A percentile compares a stretch with the other conserved stretches of the same genome.
Conservation (phyloP, 2,888 invertebrate genomes). For the Craniophora ligustri region DNA sequence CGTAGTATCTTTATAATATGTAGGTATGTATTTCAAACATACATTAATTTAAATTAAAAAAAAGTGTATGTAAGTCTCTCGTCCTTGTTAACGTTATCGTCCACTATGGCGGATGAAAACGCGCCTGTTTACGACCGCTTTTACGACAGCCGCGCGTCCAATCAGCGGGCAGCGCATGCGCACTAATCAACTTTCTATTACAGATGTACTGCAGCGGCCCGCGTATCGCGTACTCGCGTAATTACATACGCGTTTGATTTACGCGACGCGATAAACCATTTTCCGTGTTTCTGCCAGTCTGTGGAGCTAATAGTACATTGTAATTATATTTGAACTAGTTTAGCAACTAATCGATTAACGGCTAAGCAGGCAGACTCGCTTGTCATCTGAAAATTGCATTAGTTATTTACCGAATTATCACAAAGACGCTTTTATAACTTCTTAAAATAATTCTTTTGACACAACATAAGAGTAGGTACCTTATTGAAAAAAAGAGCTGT, state of each 20-base stretch:
- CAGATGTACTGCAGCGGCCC: conserved; percentile 51
- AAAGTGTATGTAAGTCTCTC: conserved; percentile 9
- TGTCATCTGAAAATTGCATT: background rate
- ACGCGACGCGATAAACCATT: conserved; percentile 39
- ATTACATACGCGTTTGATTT: conserved; percentile 63
- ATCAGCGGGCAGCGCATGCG: conserved; percentile 55
- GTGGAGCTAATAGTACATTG: conserved; percentile 14
- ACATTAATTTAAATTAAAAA: conserved; percentile 19
- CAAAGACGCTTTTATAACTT: too few species aligned
- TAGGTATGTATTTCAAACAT: background rate
- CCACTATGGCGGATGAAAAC: conserved; percentile 39
- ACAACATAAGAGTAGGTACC: too few species aligned
- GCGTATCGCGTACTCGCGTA: conserved; percentile 55
- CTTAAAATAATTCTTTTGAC: too few species aligned
- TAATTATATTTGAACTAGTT: conserved; percentile 19
- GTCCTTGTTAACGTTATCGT: conserved; percentile 64
- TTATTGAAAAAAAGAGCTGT: too few species aligned
- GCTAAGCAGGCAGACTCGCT: background rate
- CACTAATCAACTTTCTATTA: conserved; percentile 59
- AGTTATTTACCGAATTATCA: too few species aligned
- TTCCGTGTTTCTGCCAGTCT: conserved; percentile 33
- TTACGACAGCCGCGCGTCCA: conserved; percentile 54
- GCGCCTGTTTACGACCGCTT: conserved; percentile 49
- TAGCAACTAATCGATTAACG: background rate
- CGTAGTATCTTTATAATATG: too few species aligned